These are phyloP conservation scores for Ophion costatus DNA, from an alignment of 2,888 invertebrate genomes.

Conservation along the genomic window DNA sequence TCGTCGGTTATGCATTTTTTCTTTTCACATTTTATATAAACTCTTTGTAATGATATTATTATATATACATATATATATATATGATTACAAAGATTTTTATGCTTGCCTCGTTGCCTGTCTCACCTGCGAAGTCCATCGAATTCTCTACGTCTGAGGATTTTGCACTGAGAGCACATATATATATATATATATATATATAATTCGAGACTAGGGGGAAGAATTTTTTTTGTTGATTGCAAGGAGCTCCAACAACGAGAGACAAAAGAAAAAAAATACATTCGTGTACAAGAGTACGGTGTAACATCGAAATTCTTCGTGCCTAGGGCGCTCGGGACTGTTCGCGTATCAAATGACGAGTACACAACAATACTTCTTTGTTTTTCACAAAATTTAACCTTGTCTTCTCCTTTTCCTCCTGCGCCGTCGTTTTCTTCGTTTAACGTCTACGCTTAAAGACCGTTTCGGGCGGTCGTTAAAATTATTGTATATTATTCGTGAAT, in stretches of 20 bases:
- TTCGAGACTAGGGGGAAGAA: no score
- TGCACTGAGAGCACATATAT: no score
- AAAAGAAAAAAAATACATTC: not conserved
- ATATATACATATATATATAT: no score
- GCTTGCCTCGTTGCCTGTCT: no score
- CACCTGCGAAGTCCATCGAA: no score
- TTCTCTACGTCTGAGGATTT: no score
- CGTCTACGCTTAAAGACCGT: constrained; percentile 74
- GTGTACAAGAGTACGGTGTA: not conserved
- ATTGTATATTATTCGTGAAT: constrained; percentile 80
- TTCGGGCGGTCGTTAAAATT: constrained; percentile 79
- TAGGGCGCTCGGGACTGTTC: not conserved
- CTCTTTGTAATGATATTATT: no score
- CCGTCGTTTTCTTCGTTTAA: constrained; percentile 65
- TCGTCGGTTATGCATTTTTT: not conserved
- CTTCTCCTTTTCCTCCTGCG: constrained; percentile 53
- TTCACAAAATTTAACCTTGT: constrained; percentile 44
- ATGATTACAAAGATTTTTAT: no score
- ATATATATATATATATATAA: no score
- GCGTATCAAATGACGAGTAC: not conserved
- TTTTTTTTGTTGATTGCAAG: no score
- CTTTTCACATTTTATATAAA: no score
- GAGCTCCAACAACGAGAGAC: not conserved
- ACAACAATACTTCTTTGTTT: constrained; percentile 22
- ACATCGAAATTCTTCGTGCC: not conserved